Evolutionary conservation across 2,113 vertebrate species (phyloP).

Genomic region (Accipiter virgatus): DNA sequence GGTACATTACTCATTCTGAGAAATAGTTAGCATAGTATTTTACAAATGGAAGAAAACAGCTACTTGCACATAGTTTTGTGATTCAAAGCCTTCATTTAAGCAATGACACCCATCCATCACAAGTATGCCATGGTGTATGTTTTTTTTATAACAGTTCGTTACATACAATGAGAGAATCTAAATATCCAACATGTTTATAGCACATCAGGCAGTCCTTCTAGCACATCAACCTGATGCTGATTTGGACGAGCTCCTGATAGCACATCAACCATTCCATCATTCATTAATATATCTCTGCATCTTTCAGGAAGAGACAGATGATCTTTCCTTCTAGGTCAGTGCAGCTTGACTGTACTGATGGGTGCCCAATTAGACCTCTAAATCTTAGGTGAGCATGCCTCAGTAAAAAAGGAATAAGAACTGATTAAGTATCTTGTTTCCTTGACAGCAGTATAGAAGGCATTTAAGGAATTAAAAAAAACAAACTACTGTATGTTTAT

Average conservation of each 20-base stretch:
- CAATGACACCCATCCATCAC: conserved; percentile 71
- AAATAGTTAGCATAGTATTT: conserved; percentile 65
- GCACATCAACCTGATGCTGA: neutral
- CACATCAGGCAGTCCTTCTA: conserved; percentile 27
- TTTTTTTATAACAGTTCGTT: conserved; percentile 33
- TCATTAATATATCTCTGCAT: conserved; percentile 57
- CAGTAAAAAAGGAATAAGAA: conserved; percentile 15
- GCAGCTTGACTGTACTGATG: conserved; percentile 14
- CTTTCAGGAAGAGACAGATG: conserved; percentile 41
- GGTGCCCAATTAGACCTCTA: conserved; percentile 43
- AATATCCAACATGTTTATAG: conserved; percentile 50
- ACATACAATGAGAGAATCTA: conserved; percentile 46
- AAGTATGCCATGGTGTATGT: neutral
- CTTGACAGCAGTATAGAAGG: neutral
- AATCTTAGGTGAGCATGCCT: conserved; percentile 42
- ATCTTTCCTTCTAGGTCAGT: conserved; percentile 54
- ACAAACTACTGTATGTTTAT: neutral
- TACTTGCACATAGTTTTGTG: conserved; percentile 55
- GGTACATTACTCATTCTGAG: conserved; percentile 66
- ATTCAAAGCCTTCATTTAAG: conserved; percentile 72
- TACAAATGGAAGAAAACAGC: conserved; percentile 72
- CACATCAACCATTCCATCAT: neutral
- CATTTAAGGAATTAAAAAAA: neutral
- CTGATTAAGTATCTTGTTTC: conserved; percentile 6
- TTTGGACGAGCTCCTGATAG: neutral